A percentile compares a stretch with the other conserved stretches of the same genome.
Conservation (phyloP, 2,113 vertebrate species). For the Romanogobio albipinnatus region DNA sequence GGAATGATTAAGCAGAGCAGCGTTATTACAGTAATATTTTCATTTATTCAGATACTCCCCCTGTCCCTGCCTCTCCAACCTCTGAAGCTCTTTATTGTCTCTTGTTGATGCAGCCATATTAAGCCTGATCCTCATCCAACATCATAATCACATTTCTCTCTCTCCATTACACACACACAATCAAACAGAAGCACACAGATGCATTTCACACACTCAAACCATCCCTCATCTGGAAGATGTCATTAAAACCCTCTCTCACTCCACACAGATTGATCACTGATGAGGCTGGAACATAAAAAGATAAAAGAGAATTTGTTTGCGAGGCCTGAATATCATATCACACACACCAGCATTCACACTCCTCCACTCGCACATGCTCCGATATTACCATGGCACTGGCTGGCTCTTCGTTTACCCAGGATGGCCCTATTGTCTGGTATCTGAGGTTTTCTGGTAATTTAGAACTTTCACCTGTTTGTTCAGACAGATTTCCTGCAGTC, state of each 20-base stretch:
- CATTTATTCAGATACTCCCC: slow-evolving; percentile 8
- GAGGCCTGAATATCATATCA: slow-evolving; percentile 20
- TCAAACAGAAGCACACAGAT: slow-evolving; percentile 28
- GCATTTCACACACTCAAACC: slow-evolving; percentile 9
- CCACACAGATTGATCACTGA: slow-evolving; percentile 34
- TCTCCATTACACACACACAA: slow-evolving; percentile 15
- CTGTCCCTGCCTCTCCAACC: neutral
- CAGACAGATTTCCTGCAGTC: slow-evolving; percentile 31
- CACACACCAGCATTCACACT: slow-evolving; percentile 18
- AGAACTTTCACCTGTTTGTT: slow-evolving; percentile 37
- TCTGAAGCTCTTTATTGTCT: slow-evolving; percentile 29
- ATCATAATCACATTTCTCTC: slow-evolving; percentile 40
- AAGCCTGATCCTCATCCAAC: slow-evolving; percentile 32
- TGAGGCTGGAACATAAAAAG: slow-evolving; percentile 33
- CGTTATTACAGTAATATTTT: slow-evolving; percentile 32
- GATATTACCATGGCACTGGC: neutral
- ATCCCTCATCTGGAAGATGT: slow-evolving; percentile 25
- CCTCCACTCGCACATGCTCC: slow-evolving; percentile 30
- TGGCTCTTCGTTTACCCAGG: slow-evolving; percentile 5
- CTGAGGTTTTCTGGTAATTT: slow-evolving; percentile 34
- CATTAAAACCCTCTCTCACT: slow-evolving; percentile 31
- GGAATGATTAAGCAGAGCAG: slow-evolving; percentile 22
- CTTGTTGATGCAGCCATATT: slow-evolving; percentile 23
- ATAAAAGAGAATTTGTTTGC: slow-evolving; percentile 24
- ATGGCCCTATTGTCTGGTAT: slow-evolving; percentile 12